Conservation (phyloP, 2,113 vertebrate genomes). For the Pedionomus torquatus region DNA sequence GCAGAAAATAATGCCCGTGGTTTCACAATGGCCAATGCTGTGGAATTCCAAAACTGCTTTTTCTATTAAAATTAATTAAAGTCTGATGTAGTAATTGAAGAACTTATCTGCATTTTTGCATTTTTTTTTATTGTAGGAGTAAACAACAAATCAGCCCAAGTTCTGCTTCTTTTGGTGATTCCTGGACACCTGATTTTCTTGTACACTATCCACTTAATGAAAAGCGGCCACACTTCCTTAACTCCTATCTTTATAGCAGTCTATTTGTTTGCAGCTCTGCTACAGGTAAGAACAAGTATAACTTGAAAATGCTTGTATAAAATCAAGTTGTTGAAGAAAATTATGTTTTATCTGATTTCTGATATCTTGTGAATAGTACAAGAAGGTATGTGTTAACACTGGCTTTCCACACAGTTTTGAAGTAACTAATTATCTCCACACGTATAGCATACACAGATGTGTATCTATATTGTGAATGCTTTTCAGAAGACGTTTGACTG, state of each 20-base stretch:
- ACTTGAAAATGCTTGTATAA: not conserved
- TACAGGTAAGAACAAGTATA: conserved; percentile 83
- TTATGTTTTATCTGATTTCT: not conserved
- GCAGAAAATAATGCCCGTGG: not conserved
- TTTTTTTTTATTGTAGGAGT: conserved; percentile 77
- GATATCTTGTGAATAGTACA: not conserved
- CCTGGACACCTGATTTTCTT: conserved; percentile 96
- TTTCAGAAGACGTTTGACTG: not conserved
- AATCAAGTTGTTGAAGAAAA: not conserved
- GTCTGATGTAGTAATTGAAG: not conserved
- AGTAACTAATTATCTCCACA: not conserved
- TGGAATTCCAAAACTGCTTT: not conserved
- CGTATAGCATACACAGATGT: not conserved
- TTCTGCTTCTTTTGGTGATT: conserved; percentile 89
- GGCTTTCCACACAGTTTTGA: not conserved
- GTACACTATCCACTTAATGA: conserved; percentile 96
- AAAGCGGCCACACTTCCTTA: conserved; percentile 92
- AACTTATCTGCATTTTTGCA: not conserved
- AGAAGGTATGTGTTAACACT: not conserved
- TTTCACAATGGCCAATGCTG: not conserved
- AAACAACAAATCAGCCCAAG: conserved; percentile 96
- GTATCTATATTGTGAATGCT: not conserved
- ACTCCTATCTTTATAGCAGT: conserved; percentile 90
- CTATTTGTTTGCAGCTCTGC: conserved; percentile 88
- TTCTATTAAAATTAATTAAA: not conserved